A percentile compares a stretch with the other conserved stretches of the same genome.
These are phyloP conservation scores for Whitmania pigra DNA, from an alignment of 1,140 invertebrate species.

Conservation along the genomic window DNA sequence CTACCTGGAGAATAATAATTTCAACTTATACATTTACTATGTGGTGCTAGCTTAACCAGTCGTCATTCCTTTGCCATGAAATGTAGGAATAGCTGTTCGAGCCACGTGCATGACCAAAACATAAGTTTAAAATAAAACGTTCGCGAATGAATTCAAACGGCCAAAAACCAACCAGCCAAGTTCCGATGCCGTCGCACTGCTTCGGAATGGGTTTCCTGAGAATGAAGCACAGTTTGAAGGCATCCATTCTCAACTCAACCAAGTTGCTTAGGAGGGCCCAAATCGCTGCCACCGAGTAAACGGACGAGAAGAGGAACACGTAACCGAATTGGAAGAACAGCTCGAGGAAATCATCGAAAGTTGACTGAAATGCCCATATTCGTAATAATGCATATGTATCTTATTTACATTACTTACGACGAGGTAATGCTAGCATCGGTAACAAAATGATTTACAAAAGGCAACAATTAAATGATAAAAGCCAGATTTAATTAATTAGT, in stretches of 20 bases:
- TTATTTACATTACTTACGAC: neutral
- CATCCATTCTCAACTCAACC: slow-evolving; percentile 80
- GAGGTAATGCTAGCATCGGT: neutral
- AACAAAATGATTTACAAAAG: neutral
- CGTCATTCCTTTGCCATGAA: no score
- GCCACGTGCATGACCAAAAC: no score
- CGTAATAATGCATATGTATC: neutral
- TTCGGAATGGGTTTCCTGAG: slow-evolving; percentile 81
- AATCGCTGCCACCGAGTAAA: slow-evolving; percentile 81
- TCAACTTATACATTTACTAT: no score
- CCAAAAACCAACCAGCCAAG: slow-evolving; percentile 67
- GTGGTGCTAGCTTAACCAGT: no score
- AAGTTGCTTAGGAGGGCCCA: slow-evolving; percentile 88
- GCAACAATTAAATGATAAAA: no score
- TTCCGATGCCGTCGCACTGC: slow-evolving; percentile 77
- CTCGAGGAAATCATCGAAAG: slow-evolving; percentile 90
- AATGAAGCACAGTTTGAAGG: slow-evolving; percentile 87
- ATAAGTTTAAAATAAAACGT: no score
- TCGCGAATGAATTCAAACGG: no score
- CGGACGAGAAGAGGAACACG: slow-evolving; percentile 87
- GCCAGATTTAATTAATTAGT: no score
- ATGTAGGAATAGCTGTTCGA: no score
- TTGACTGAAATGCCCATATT: slow-evolving; percentile 52
- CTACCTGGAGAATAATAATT: slow-evolving; percentile 29
- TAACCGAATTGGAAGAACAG: slow-evolving; percentile 72